These are phyloP conservation scores for Dromas ardeola DNA, from an alignment of 2,113 vertebrate genomes.

Conservation along the genomic window DNA sequence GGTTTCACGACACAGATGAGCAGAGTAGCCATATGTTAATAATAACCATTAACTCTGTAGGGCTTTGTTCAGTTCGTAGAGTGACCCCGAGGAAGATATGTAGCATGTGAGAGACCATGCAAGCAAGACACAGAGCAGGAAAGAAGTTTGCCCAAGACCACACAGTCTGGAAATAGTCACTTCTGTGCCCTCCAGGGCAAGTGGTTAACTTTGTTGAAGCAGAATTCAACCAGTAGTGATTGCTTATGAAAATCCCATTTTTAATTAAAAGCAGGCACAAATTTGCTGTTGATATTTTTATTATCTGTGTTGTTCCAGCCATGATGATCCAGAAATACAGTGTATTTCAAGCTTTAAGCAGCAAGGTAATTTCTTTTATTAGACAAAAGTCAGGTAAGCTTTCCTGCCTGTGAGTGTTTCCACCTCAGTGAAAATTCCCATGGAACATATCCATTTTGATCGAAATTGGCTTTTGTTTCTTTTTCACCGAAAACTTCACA, in stretches of 20 bases:
- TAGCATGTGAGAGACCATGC: not conserved
- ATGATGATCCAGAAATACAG: not conserved
- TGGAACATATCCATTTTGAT: accelerated
- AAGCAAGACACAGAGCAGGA: not conserved
- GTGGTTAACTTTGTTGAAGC: not conserved
- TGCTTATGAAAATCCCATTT: not conserved
- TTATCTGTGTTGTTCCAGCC: not conserved
- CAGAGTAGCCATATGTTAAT: not conserved
- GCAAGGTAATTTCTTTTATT: accelerated
- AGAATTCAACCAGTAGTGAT: not conserved
- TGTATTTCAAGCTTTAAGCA: not conserved
- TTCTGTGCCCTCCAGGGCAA: not conserved
- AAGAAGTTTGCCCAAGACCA: not conserved
- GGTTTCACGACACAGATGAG: not conserved
- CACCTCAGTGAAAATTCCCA: not conserved
- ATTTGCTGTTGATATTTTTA: not conserved
- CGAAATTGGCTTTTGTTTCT: not conserved
- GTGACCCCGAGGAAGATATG: not conserved
- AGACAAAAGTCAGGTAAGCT: not conserved
- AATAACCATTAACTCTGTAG: not conserved
- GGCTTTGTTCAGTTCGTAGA: not conserved
- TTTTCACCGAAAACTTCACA: not conserved
- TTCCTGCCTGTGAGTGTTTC: not conserved
- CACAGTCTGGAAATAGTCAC: not conserved
- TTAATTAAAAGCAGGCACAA: not conserved